These are phyloP conservation scores for Mormoops blainvillei DNA, from an alignment of 2,113 vertebrate species.

Conservation along the genomic window DNA sequence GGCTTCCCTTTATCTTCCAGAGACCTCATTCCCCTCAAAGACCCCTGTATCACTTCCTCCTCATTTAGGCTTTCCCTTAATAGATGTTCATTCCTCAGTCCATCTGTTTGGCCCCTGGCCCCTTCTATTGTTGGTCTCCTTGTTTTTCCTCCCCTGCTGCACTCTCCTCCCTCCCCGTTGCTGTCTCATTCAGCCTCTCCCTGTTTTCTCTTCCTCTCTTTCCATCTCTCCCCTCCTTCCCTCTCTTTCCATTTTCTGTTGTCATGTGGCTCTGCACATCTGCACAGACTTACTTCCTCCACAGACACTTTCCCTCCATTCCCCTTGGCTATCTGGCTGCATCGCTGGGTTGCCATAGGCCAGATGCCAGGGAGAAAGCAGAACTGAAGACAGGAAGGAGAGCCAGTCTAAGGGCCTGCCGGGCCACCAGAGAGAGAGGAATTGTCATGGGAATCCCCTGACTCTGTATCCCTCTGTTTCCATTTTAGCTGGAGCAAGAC, in stretches of 20 bases:
- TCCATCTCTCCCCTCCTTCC: neutral
- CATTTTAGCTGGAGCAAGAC: neutral
- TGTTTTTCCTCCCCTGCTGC: neutral
- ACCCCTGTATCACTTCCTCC: neutral
- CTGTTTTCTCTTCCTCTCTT: neutral
- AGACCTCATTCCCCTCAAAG: neutral
- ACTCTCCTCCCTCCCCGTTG: accelerated
- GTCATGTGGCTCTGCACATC: neutral
- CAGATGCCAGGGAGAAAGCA: neutral
- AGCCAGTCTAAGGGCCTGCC: neutral
- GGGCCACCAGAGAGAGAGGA: neutral
- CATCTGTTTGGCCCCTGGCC: neutral
- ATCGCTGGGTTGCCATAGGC: neutral
- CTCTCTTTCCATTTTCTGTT: neutral
- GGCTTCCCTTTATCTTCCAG: neutral
- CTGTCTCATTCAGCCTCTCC: neutral
- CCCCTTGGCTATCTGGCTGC: neutral
- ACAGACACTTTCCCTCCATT: neutral
- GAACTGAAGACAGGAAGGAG: slow-evolving; percentile 28
- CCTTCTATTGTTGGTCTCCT: neutral
- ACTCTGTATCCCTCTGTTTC: neutral
- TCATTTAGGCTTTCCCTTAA: neutral
- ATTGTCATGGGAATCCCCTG: neutral
- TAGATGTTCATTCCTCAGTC: neutral
- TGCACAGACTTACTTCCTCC: neutral